Evolutionary conservation across 1,140 invertebrate species (phyloP).

Genomic region (Galendromus occidentalis): DNA sequence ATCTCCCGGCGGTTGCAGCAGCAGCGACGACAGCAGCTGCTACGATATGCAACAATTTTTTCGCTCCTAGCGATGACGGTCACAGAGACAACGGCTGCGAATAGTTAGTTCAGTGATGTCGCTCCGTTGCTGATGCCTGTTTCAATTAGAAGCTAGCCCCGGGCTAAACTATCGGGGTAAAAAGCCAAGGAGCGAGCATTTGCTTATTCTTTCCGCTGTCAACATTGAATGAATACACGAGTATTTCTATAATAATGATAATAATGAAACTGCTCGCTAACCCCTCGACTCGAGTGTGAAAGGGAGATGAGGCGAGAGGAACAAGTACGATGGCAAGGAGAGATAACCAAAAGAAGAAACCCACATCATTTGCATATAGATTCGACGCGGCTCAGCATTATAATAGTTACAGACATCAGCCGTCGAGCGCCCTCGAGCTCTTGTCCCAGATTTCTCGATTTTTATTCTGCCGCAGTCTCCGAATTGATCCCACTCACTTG

Average conservation of each 20-base stretch:
- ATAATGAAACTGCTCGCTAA: background rate
- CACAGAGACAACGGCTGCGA: too few relatives aligned
- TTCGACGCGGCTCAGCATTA: background rate
- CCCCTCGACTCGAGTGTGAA: background rate
- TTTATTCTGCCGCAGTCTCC: too few relatives aligned
- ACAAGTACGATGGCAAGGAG: background rate
- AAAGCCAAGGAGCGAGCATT: background rate
- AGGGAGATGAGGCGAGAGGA: background rate
- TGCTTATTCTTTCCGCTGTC: background rate
- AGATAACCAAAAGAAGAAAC: background rate
- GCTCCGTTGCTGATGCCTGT: background rate
- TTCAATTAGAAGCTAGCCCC: background rate
- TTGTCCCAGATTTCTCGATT: too few relatives aligned
- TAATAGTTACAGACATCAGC: too few relatives aligned
- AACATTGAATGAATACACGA: background rate
- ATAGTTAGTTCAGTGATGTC: too few relatives aligned
- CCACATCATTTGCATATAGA: conserved; percentile 10
- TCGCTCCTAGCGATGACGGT: too few relatives aligned
- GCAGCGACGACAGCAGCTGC: too few relatives aligned
- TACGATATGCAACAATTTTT: too few relatives aligned
- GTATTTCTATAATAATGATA: background rate
- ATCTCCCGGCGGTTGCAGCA: too few relatives aligned
- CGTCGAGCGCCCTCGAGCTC: too few relatives aligned
- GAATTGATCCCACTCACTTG: too few relatives aligned
- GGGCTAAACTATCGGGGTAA: background rate